A percentile compares a stretch with the other conserved stretches of the same genome.
These are phyloP conservation scores for Gila orcuttii DNA, from an alignment of 2,113 vertebrate genomes.

Conservation along the genomic window DNA sequence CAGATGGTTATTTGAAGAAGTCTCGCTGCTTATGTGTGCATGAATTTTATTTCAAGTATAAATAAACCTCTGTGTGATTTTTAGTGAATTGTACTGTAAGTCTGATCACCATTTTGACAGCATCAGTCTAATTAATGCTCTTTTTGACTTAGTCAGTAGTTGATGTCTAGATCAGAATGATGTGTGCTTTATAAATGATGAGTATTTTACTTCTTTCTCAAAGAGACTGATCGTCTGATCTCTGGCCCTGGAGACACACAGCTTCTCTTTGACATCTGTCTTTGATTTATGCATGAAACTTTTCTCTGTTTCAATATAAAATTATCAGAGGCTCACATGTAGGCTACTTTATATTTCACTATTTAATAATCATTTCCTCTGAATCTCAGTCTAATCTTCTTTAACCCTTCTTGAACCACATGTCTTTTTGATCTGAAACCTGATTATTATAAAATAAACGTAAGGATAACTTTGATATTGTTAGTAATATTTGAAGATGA, in stretches of 20 bases:
- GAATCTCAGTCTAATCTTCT: not conserved
- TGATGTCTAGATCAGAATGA: not conserved
- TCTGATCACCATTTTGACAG: not conserved
- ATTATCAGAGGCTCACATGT: not conserved
- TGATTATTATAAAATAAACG: not conserved
- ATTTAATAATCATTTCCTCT: not conserved
- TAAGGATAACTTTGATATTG: not conserved
- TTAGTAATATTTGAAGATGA: no score
- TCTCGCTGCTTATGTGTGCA: not conserved
- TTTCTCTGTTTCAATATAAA: slow-evolving; percentile 1
- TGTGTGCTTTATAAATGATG: not conserved
- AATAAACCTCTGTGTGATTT: no score
- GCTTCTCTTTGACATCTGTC: not conserved
- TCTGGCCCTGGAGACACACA: not conserved
- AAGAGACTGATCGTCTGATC: not conserved
- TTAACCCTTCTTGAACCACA: not conserved
- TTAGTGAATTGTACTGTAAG: not conserved
- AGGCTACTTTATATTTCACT: not conserved
- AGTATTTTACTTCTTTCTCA: not conserved
- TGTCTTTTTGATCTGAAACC: no score
- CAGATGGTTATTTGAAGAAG: not conserved
- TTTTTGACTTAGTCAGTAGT: not conserved
- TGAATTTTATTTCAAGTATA: no score
- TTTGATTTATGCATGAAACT: slow-evolving; percentile 13
- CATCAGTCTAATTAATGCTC: not conserved